Percentiles rank a stretch among this genome's conserved stretches.
Evolutionary conservation across 2,113 vertebrate genomes (phyloP).

Genomic region (Mus spicilegus): DNA sequence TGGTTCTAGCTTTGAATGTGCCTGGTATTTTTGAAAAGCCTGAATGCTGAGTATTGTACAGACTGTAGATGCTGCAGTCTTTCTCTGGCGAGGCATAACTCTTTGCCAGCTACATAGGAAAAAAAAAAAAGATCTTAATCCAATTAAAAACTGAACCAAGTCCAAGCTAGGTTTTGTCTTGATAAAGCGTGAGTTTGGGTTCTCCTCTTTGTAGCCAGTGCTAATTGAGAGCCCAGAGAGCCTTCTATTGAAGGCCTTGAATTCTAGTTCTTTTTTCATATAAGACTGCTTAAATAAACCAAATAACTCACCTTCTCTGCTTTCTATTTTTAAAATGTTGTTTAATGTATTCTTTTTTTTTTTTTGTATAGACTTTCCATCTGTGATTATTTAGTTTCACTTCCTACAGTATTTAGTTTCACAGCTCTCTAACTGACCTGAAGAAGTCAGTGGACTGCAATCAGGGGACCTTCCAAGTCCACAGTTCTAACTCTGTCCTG

Average conservation of each 20-base stretch:
- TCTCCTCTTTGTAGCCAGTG: background rate
- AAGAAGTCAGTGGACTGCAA: background rate
- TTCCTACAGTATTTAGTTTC: background rate
- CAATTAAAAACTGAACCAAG: background rate
- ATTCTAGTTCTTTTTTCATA: background rate
- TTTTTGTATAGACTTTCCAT: background rate
- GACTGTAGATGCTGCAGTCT: background rate
- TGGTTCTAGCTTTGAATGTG: background rate
- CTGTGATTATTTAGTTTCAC: background rate
- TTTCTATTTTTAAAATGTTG: background rate
- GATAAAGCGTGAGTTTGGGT: background rate
- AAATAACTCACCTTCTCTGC: background rate
- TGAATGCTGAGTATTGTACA: background rate
- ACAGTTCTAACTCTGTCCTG: slow-evolving; percentile 11
- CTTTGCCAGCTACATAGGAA: slow-evolving; percentile 3
- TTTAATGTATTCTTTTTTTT: background rate
- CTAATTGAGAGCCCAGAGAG: background rate
- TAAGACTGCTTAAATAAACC: background rate
- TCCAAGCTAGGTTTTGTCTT: background rate
- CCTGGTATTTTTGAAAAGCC: background rate
- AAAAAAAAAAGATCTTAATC: background rate
- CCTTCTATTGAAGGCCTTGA: background rate
- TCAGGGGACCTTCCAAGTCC: background rate
- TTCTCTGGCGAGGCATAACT: background rate
- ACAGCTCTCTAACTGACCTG: background rate